Base-by-base conservation (phyloP, 2,113 vertebrate genomes). In the Xyrauchen texanus region DNA sequence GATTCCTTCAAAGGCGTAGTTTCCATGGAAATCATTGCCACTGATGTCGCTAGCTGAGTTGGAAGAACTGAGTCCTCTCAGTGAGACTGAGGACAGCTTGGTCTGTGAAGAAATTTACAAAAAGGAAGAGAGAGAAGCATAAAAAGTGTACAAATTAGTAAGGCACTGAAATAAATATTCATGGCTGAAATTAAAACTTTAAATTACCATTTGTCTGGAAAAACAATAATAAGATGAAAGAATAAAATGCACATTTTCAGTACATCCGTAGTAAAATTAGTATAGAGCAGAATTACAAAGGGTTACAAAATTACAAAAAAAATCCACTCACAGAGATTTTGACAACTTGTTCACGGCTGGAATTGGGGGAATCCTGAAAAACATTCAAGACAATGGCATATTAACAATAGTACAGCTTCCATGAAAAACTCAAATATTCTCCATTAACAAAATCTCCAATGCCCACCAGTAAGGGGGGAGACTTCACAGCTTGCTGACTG, bases 1-100 rank as follows among this genome's bases (percentile, higher is more conserved):
- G 15, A 99, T 99, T 90, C 98, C 98, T 90, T 99, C 98, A 0
- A 99, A 99, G 87, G 97, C 97, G 0, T 97, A 99, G 91, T 99
- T 99, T 91, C 97, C 98, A 0, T 98, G 96, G 91, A 98, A 95
- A 84, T 97, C 94, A 5, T 95, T 95, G 49, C 95, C 92, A 15
- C 94, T 95, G 89, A 96, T 90, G 0, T 98, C 96, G 0, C 90
- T 93, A 9, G 93, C 89, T 0, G 96, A 95, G 93, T 93, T 95
- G 85, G 96, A 96, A 86, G 95, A 94, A 90, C 94, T 95, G 91
- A 98, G 96, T 70, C 96, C 96, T 34, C 95, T 93, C 15, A 98
- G 95, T 71, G 97, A 98, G 88, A 98, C 96, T 0, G 96, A 96
- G 85, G 92, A 95, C 87, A 99, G 94, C 92, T 99, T 99, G 89